phyloP scores from a whole-genome alignment of 92 coral and sea anemone species.

The Paragorgia papillata region DNA sequence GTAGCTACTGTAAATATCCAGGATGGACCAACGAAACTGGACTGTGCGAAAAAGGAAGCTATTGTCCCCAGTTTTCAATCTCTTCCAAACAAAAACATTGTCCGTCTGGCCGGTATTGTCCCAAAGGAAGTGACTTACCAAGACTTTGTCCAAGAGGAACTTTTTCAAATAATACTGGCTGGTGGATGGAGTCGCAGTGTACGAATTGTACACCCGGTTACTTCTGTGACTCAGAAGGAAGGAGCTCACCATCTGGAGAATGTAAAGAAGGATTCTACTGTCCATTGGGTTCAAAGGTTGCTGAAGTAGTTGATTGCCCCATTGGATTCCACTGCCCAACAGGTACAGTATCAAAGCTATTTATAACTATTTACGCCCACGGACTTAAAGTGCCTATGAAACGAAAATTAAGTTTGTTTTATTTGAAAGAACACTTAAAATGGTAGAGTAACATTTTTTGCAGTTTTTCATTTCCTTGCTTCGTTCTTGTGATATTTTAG shows the following conservation, averaged over 20 bases:
- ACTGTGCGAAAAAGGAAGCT: constrained; percentile 76
- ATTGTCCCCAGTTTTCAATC: constrained; percentile 69
- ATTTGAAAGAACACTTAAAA: too few species aligned
- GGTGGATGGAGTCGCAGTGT: constrained; percentile 78
- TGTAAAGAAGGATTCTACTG: constrained; percentile 90
- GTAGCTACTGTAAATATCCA: constrained; percentile 71
- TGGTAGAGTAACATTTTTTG: too few species aligned
- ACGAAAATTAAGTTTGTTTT: too few species aligned
- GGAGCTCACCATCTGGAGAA: constrained; percentile 68
- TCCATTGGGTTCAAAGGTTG: constrained; percentile 75
- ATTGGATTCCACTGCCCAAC: constrained; percentile 91
- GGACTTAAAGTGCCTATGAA: neutral
- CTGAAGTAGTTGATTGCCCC: constrained; percentile 74
- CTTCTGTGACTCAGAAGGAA: constrained; percentile 76
- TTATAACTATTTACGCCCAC: too few species aligned
- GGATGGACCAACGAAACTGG: constrained; percentile 85
- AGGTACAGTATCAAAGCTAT: constrained; percentile 64
- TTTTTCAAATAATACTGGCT: constrained; percentile 76
- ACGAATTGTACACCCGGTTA: constrained; percentile 86
- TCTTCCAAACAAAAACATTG: constrained; percentile 61
- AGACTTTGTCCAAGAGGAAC: constrained; percentile 82
- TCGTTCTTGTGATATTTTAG: too few species aligned
- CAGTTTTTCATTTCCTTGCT: too few species aligned
- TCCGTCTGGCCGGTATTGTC: constrained; percentile 90
- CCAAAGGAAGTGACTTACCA: constrained; percentile 75